A percentile compares a stretch with the other conserved stretches of the same genome.
phyloP scores from a whole-genome alignment of 2,888 invertebrate genomes.

The Drosophila ezoana region DNA sequence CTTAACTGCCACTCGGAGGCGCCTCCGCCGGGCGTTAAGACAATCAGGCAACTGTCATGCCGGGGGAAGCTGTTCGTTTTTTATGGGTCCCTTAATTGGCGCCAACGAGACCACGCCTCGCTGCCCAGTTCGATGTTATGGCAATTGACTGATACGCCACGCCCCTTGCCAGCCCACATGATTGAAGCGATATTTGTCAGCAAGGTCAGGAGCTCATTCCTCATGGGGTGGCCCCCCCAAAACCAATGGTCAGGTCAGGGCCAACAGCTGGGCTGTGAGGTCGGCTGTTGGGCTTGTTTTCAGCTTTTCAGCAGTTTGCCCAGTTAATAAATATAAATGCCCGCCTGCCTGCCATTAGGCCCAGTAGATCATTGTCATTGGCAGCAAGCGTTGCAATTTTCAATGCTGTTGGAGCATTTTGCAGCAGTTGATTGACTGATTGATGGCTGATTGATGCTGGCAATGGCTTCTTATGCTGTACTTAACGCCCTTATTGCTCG shows the following conservation, averaged over 20 bases:
- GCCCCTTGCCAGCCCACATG: conserved; percentile 52
- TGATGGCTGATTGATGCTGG: conserved; percentile 35
- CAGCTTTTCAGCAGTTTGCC: conserved; percentile 8
- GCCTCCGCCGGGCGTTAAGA: conserved; percentile 33
- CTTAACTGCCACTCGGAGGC: conserved; percentile 55
- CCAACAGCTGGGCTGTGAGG: not conserved
- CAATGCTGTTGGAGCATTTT: conserved; percentile 6
- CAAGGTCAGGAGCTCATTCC: conserved; percentile 56
- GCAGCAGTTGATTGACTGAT: conserved; percentile 22
- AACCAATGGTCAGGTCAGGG: conserved; percentile 37
- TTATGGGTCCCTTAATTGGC: conserved; percentile 76
- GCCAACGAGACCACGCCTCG: conserved; percentile 59
- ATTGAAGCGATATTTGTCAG: conserved; percentile 58
- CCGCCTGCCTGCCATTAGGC: conserved; percentile 21
- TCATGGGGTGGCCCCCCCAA: conserved; percentile 19
- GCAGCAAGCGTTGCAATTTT: conserved; percentile 45
- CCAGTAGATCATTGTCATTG: conserved; percentile 50
- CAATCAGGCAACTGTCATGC: conserved; percentile 50
- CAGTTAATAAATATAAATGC: conserved; percentile 70
- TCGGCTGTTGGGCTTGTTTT: not conserved
- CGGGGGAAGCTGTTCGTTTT: conserved; percentile 48
- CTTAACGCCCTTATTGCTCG: conserved; percentile 25
- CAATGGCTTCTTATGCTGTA: conserved; percentile 24
- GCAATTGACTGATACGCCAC: conserved; percentile 66
- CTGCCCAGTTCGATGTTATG: conserved; percentile 59